phyloP scores from a whole-genome alignment of 2,797 vertebrate genomes.

The Gobio occitaniae region DNA sequence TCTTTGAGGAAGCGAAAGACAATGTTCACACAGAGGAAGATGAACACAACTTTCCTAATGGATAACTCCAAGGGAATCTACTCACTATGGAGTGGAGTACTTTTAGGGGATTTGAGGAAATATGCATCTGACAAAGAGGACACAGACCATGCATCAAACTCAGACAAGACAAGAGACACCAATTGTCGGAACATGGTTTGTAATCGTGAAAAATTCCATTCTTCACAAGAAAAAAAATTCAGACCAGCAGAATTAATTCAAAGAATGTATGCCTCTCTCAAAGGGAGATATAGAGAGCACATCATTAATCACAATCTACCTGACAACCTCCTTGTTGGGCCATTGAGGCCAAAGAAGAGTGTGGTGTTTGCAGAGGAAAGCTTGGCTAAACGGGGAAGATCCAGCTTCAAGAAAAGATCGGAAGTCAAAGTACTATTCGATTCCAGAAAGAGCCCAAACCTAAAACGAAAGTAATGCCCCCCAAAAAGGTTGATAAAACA shows the following conservation, averaged over 20 bases:
- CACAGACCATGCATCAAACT: not conserved
- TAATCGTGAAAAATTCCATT: slow-evolving; percentile 28
- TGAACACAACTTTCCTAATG: slow-evolving; percentile 2
- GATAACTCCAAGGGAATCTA: slow-evolving; percentile 40
- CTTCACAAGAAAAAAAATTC: slow-evolving; percentile 7
- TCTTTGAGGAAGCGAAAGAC: not conserved
- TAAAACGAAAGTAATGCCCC: not conserved
- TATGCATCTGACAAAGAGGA: slow-evolving; percentile 12
- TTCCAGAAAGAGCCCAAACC: slow-evolving; percentile 7
- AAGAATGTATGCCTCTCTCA: too few relatives aligned
- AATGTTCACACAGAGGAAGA: not conserved
- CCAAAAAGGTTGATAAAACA: slow-evolving; percentile 2
- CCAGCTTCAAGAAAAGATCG: not conserved
- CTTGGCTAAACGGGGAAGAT: slow-evolving; percentile 1
- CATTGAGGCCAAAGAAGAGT: slow-evolving; percentile 5
- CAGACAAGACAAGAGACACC: slow-evolving; percentile 23
- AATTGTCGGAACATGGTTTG: slow-evolving; percentile 43
- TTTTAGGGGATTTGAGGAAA: slow-evolving; percentile 25
- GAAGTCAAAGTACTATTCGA: not conserved
- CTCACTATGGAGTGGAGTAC: slow-evolving; percentile 36
- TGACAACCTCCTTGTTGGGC: not conserved
- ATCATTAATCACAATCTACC: too few relatives aligned
- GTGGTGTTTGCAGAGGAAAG: slow-evolving; percentile 15
- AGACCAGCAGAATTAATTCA: not conserved
- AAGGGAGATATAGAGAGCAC: too few relatives aligned